Evolutionary conservation across 1,140 invertebrate genomes (phyloP).

Genomic region (Caenorhabditis briggsae): DNA sequence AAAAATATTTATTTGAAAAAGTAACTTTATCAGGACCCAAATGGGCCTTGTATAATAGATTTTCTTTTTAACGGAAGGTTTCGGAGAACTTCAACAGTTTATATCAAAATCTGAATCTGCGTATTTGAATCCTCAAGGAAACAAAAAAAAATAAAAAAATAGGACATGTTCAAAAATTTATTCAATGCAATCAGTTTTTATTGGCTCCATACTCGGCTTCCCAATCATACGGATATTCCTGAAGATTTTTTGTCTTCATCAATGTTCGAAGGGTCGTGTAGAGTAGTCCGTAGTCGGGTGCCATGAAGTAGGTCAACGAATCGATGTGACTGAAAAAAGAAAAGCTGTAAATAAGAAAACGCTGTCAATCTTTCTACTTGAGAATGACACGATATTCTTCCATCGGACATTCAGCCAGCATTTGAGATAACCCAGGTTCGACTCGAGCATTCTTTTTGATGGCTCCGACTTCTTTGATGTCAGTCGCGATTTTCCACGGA

Average conservation of each 20-base stretch:
- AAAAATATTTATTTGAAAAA: not conserved
- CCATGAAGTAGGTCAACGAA: constrained; percentile 50
- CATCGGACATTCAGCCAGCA: constrained; percentile 57
- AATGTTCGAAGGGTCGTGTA: constrained; percentile 46
- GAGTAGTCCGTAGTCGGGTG: constrained; percentile 60
- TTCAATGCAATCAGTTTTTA: too few relatives aligned
- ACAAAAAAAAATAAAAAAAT: too few relatives aligned
- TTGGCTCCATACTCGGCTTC: constrained; percentile 27
- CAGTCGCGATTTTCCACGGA: constrained; percentile 63
- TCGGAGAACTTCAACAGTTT: too few relatives aligned
- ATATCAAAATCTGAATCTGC: too few relatives aligned
- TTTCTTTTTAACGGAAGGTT: too few relatives aligned
- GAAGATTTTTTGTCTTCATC: constrained; percentile 45
- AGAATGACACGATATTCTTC: constrained; percentile 54
- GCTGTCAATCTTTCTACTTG: not conserved
- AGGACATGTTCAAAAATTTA: too few relatives aligned
- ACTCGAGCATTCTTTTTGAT: constrained; percentile 57
- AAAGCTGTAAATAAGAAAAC: not conserved
- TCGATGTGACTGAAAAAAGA: constrained; percentile 56
- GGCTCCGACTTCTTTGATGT: constrained; percentile 64
- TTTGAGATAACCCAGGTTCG: constrained; percentile 21
- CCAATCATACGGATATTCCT: constrained; percentile 67
- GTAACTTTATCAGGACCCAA: too few relatives aligned
- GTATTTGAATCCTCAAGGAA: too few relatives aligned
- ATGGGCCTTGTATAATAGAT: too few relatives aligned